A percentile compares a stretch with the other conserved stretches of the same genome.
These are phyloP conservation scores for Himalopsyche anomala DNA, from an alignment of 2,888 invertebrate species.

Conservation along the genomic window DNA sequence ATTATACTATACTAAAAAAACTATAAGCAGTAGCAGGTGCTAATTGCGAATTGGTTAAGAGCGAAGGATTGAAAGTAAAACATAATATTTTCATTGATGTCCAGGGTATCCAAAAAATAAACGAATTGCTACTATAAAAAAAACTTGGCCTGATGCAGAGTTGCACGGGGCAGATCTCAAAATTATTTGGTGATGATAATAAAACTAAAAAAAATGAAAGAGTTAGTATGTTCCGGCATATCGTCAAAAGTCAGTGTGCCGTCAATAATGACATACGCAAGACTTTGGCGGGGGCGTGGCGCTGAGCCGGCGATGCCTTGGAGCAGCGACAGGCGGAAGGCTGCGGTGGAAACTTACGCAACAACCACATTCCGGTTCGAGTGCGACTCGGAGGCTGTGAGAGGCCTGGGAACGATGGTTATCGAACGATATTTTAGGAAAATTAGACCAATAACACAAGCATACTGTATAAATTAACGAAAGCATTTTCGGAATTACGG, in stretches of 20 bases:
- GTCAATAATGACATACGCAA: constrained; percentile 28
- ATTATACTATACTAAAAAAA: too few species aligned
- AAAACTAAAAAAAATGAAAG: too few species aligned
- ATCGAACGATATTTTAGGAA: constrained; percentile 24
- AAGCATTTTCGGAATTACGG: too few species aligned
- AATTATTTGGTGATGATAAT: too few species aligned
- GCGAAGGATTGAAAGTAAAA: too few species aligned
- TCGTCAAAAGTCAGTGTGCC: constrained; percentile 9
- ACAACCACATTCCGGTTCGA: constrained; percentile 29
- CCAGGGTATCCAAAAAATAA: too few species aligned
- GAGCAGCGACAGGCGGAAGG: constrained; percentile 19
- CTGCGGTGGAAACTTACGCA: constrained; percentile 28
- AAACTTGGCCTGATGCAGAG: too few species aligned
- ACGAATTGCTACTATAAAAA: too few species aligned
- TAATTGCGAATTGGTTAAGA: too few species aligned
- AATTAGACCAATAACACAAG: constrained; percentile 31
- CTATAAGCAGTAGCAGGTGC: too few species aligned
- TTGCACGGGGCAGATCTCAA: too few species aligned
- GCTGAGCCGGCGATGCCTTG: constrained; percentile 28
- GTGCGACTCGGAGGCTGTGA: not conserved
- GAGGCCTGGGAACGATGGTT: constrained; percentile 8
- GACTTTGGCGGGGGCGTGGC: constrained; percentile 26
- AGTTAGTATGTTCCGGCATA: not conserved
- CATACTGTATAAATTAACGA: not conserved
- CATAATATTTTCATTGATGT: too few species aligned